phyloP scores from a whole-genome alignment of 2,797 vertebrate species.

The Hippoglossus hippoglossus region DNA sequence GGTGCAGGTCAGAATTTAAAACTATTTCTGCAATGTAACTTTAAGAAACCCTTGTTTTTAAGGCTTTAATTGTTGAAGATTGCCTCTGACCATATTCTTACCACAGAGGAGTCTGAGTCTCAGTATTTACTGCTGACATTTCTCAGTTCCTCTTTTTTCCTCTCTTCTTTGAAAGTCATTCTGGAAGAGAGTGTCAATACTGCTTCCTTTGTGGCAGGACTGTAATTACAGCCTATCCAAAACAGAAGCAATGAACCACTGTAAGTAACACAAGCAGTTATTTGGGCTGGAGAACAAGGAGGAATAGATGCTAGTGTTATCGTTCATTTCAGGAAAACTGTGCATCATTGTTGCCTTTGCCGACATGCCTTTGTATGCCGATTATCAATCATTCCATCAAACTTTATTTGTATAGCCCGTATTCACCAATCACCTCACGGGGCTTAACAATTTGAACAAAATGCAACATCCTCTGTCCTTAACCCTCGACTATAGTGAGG shows the following conservation, averaged over 20 bases:
- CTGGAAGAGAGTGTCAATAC: conserved; percentile 22
- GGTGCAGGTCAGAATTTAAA: neutral
- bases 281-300: conserved; percentile 34
- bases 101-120: neutral
- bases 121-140: conserved; percentile 7
- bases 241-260: conserved; percentile 46
- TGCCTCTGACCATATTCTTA: neutral
- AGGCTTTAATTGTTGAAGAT: neutral
- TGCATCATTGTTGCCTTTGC: no score
- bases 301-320: conserved; percentile 21
- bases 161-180: neutral
- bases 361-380: neutral
- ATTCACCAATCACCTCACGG: no score
- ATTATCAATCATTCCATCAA: no score
- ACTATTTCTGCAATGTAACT: neutral
- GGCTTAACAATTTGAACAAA: no score
- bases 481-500: no score
- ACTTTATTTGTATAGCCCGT: no score
- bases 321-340: neutral
- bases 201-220: conserved; percentile 16
- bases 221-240: conserved; percentile 38
- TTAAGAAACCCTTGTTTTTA: neutral
- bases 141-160: conserved; percentile 23
- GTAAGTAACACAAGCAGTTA: conserved; percentile 22
- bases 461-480: no score